Base-by-base conservation (phyloP, 2,113 vertebrate genomes). In the Dolichallabes microphthalmus region DNA sequence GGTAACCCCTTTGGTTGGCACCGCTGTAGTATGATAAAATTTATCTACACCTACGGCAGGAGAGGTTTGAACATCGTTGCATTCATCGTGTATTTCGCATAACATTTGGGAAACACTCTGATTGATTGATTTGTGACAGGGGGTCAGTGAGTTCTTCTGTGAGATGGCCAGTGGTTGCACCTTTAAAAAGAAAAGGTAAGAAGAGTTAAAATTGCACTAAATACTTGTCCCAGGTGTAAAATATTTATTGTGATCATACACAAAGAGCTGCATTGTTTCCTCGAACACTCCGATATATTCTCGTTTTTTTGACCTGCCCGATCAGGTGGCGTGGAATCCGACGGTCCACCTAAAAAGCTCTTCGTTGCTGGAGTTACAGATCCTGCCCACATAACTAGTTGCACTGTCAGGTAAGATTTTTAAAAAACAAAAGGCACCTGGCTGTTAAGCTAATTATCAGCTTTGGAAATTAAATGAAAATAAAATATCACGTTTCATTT, bases 341-440 rank as follows among this genome's bases (percentile, higher is more conserved):
- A 96, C 17, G 94, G 92, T 25, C 95, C 95, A 0, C 95, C 95
- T 4, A 96, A 96, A 91, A 96, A 96, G 87, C 94, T 96, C 2
- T 96, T 96, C 91, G 94, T 96, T 80, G 94, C 94, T 0, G 95
- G 94, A 60, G 94, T 96, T 55, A 92, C 93, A 32, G 94, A 95
- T 27, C 91, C 94, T 20, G 30, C 92, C 88, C 92, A 94, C 84
- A 90, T 88, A 85, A 93, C 92, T 17, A 91, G 88, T 86, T 95
- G 92, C 91, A 93, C 92, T 4, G 90, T 95, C 82, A 95, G 94
- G 94, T 95, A 84, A 91, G 87, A 4, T 1, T 32, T 30, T 58
- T 45, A 45, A 45, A 45, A 45, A 45, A 35, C 35, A 55, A 50
- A 50, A 25, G 20, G 14, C 17, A 58, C 19, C 4, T 9, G 2